A percentile compares a stretch with the other conserved stretches of the same genome.
phyloP scores from a whole-genome alignment of 2,888 invertebrate genomes.

The Zelleria hepariella region DNA sequence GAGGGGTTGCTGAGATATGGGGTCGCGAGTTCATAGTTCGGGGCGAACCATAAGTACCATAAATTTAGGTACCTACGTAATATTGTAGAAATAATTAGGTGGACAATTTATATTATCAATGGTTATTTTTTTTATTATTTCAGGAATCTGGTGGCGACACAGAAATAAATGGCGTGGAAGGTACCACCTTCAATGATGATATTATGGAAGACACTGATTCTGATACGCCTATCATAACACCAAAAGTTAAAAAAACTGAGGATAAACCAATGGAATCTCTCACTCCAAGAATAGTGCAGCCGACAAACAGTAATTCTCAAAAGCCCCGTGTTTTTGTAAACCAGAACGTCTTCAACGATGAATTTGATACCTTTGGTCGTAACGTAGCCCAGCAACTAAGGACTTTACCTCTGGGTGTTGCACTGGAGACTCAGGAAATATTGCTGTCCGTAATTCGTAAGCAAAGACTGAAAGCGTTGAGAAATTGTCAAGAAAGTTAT shows the following conservation, averaged over 20 bases:
- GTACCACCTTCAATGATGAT: neutral
- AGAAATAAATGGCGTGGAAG: too few species aligned
- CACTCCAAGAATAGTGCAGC: neutral
- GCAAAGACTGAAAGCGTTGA: slow-evolving; percentile 9
- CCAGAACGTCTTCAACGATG: slow-evolving; percentile 8
- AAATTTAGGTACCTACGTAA: too few species aligned
- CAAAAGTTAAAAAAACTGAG: neutral
- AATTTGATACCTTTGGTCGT: slow-evolving; percentile 17
- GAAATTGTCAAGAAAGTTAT: neutral
- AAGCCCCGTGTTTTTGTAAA: neutral
- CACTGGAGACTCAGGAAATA: slow-evolving; percentile 17
- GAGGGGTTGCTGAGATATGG: too few species aligned
- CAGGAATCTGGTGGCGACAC: neutral
- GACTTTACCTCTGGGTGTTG: slow-evolving; percentile 15
- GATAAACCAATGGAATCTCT: neutral
- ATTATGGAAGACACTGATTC: neutral
- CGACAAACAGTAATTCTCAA: neutral
- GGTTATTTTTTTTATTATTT: neutral
- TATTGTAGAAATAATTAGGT: too few species aligned
- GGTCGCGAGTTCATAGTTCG: too few species aligned
- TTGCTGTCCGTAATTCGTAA: slow-evolving; percentile 10
- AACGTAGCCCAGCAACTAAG: slow-evolving; percentile 19
- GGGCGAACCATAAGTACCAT: too few species aligned
- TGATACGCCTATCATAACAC: neutral
- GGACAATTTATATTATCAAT: neutral